A percentile compares a stretch with the other conserved stretches of the same genome.
phyloP scores from a whole-genome alignment of 1,140 invertebrate species.

The Drosophila lacertosa region DNA sequence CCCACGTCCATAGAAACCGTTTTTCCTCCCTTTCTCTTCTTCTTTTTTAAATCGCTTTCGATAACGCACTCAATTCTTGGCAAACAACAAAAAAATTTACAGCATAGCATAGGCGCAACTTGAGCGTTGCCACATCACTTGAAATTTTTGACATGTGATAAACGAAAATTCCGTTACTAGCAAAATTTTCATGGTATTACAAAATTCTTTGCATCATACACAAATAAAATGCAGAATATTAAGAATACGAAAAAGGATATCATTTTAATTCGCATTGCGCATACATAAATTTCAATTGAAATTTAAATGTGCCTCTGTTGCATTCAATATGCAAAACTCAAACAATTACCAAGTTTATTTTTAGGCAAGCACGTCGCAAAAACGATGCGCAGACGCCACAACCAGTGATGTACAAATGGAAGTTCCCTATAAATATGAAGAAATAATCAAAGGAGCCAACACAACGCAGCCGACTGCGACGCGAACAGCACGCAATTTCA shows the following conservation, averaged over 20 bases:
- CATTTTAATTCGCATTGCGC: no score
- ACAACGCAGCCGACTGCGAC: constrained; percentile 15
- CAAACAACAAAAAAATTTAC: constrained; percentile 5
- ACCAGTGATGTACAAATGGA: no score
- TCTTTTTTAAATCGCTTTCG: constrained; percentile 21
- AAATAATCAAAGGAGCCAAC: neutral
- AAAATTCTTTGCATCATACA: constrained; percentile 45
- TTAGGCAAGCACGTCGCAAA: constrained; percentile 1
- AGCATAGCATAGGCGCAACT: constrained; percentile 11
- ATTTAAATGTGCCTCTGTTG: constrained; percentile 12
- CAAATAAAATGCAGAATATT: constrained; percentile 33
- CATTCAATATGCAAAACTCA: constrained; percentile 32
- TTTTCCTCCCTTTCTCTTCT: constrained; percentile 25
- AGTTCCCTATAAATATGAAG: constrained; percentile 37
- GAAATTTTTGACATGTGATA: constrained; percentile 10
- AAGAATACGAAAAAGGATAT: constrained; percentile 28
- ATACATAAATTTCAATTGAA: constrained; percentile 22
- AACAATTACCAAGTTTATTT: constrained; percentile 23
- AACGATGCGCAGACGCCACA: constrained; percentile 47
- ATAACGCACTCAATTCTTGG: constrained; percentile 25
- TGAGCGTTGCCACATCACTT: neutral
- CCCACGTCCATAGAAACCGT: constrained; percentile 58
- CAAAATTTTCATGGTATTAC: constrained; percentile 30
- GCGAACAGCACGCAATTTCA: neutral
- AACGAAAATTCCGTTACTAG: constrained; percentile 16